Conservation (phyloP, 2,113 vertebrate species). For the Sporophila hypoxantha region DNA sequence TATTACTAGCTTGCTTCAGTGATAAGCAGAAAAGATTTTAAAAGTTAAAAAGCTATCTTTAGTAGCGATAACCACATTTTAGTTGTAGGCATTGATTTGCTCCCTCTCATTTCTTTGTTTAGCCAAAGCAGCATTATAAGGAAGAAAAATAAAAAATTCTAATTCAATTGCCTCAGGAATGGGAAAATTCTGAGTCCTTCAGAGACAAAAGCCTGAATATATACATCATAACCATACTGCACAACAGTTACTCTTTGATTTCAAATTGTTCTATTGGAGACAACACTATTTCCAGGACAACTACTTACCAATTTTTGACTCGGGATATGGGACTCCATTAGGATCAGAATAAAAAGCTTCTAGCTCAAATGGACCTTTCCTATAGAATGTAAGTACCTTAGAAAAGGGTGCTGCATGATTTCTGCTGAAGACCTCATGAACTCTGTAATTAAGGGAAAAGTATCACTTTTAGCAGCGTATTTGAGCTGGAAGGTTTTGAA, state of each 20-base stretch:
- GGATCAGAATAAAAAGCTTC: slow-evolving; percentile 81
- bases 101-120: not conserved
- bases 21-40: not conserved
- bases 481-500: not conserved
- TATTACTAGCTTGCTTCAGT: not conserved
- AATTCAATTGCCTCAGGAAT: not conserved
- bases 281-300: not conserved
- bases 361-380: slow-evolving; percentile 75
- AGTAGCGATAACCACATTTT: not conserved
- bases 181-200: not conserved
- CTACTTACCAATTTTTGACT: slow-evolving; percentile 77
- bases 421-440: slow-evolving; percentile 74
- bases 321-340: slow-evolving; percentile 72
- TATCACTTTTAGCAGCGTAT: not conserved
- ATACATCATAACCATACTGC: not conserved
- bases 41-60: not conserved
- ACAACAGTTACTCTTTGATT: not conserved
- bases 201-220: not conserved
- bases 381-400: slow-evolving; percentile 78
- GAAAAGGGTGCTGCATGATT: slow-evolving; percentile 76
- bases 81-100: not conserved
- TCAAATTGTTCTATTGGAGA: not conserved
- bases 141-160: not conserved
- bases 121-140: not conserved
- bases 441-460: slow-evolving; percentile 39